Base-by-base conservation (phyloP, 2,888 invertebrate genomes). In the Endotricha flammealis region DNA sequence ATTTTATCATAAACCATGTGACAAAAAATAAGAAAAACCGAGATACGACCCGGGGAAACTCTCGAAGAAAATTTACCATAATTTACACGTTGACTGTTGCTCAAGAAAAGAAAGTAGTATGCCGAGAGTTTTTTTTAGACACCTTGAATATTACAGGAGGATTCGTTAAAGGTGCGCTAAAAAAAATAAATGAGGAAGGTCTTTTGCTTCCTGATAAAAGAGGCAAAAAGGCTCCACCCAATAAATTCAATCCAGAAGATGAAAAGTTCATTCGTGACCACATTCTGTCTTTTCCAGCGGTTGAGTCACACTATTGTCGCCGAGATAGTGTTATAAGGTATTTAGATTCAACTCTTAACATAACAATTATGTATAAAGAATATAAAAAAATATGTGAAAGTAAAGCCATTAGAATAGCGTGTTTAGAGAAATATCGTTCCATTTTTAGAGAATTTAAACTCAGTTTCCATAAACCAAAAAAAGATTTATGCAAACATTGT, bases 391-490 rank as follows among this genome's bases (percentile, higher is more conserved):
- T 14, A 16, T 50, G 50, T 36, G 29, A 8, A 16, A 29, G 31
- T n/a, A 35, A 44, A 24, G 35, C 39, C 32, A 9, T 14, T 1
- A 29, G 32, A 33, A 29, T 25, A 12, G 50, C 42, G 16, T 38
- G 37, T n/a, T 32, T 42, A 13, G 50, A 45, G 32, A 52, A 51
- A 38, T 53, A 48, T 25, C 32, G 34, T n/a, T 10, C 10, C n/a
- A n/a, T n/a, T n/a, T n/a, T n/a, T n/a, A n/a, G n/a, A n/a, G n/a
- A n/a, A n/a, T n/a, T n/a, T n/a, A 14, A 31, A 27, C 24, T 17
- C 8, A 29, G 20, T 14, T 14, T 29, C 3, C 33, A 29, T 12
- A 29, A 29, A 29, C 29, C 29, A 4, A 29, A 29, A 29, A 27
- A 27, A 29, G 29, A 29, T 14, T 13, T 29, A 6, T 29, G 29